Evolutionary conservation across 2,888 invertebrate species (phyloP), one percentile per base, ranked within the genome.

Genomic region (Elgonia sp.): DNA sequence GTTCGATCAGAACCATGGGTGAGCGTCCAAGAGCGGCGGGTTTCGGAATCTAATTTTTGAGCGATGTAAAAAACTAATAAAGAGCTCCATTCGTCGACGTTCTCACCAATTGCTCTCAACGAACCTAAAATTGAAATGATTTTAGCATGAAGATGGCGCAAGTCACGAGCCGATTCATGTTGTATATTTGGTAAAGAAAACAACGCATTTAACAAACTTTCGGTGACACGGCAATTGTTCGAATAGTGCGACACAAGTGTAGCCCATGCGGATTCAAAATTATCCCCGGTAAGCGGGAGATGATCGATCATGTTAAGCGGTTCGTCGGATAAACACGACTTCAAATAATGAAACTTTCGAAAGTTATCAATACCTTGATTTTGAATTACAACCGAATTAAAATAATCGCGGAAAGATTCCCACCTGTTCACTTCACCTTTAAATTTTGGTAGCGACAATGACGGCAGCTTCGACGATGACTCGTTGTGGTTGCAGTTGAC

Each of bases 261-360:
- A 2, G 50, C 63, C 81, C 81, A 72, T 5, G 63, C 81, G 0
- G 20, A 46, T 2, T 12, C 14, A 46, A 82, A 82, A 73, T 82
- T 82, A 39, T 62, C 10, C 7, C 29, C 65, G 0, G 63, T 82
- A 10, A 65, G 40, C 20, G 72, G 1, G 14, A 82, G 20, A 55
- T 82, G 72, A 63, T 82, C 57, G 12, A 82, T 73, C 50, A 73
- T 37, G 14, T 50, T 20, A 16, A 70, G 69, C 3, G 70, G 82
- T 37, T 63, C 55, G 0, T 50, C 73, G 5, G 69, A 57, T 12
- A 72, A 20, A 57, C 63, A 82, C 21, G 73, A 82, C 37, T 82
- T 70, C n/a, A 73, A 55, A 72, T 73, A 82, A 73, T 82, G 82
- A 1, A 72, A n/a, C 65, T 70, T 82, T 14, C 53, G 53, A 60